Base-by-base conservation (phyloP, 2,797 vertebrate species). In the Xyrichtys novacula region DNA sequence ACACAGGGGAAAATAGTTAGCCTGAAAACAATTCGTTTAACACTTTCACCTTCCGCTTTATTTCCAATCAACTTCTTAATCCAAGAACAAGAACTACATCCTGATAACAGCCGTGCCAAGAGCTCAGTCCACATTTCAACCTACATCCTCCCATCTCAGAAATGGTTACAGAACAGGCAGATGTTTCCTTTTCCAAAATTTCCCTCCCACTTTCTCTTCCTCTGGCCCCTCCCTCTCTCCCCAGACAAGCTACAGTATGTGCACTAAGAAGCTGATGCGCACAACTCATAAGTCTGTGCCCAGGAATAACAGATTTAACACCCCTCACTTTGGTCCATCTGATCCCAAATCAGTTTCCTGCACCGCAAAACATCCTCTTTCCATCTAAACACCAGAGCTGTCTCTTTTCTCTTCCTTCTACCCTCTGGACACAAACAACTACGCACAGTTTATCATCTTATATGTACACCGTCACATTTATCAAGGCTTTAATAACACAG, bases 181-280 rank as follows among this genome's bases (percentile, higher is more conserved):
- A 88, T 89, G 88, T 88, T 92, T 90, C 87, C 87, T 85, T 74
- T 79, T 53, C 52, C 60, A 65, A 71, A 47, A 53, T 31, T 38
- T 48, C 28, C 65, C 60, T 64, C 59, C 71, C 46, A 42, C 42
- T 57, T 43, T 69, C 68, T 63, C 66, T 79, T 71, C 77, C 63
- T 70, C 62, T 15, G 22, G 57, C 28, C 50, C 15, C 26, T 25
- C 29, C 17, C 14, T n/a, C n/a, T n/a, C 28, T 6, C 10, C 19
- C 4, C 9, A 19, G 2, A 19, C 3, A 2, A 4, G 7, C 36
- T 43, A 28, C 19, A 46, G n/a, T 42, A 19, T 63, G 22, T 61
- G 44, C 34, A 43, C 47, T 57, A 17, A 16, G n/a, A 56, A 31
- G 60, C 19, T 25, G 22, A 7, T 1, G 14, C 29, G 57, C 26